Evolutionary conservation across 2,797 vertebrate species (phyloP).

Genomic region (Phoebastria nigripes): DNA sequence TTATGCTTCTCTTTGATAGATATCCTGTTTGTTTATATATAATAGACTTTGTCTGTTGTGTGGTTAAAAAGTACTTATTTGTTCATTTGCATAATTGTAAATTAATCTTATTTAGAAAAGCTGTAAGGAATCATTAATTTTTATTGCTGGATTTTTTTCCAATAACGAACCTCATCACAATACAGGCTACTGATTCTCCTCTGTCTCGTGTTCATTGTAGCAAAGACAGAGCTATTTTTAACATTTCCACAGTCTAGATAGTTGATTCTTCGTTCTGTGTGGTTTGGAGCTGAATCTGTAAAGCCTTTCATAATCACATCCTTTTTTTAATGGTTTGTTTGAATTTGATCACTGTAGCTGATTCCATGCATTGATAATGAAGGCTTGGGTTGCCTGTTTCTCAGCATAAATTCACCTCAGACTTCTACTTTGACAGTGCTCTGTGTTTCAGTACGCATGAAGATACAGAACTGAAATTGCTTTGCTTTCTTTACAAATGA

Average conservation of each 20-base stretch:
- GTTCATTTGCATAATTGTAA: slow-evolving; percentile 29
- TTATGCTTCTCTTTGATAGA: not conserved
- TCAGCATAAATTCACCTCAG: slow-evolving; percentile 77
- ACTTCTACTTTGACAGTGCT: slow-evolving; percentile 76
- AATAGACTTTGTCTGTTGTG: not conserved
- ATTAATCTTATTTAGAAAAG: slow-evolving; percentile 32
- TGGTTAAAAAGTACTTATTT: slow-evolving; percentile 9
- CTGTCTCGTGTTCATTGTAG: slow-evolving; percentile 72
- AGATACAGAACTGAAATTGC: slow-evolving; percentile 80
- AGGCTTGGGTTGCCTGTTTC: slow-evolving; percentile 77
- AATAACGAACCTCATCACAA: slow-evolving; percentile 46
- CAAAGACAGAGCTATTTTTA: slow-evolving; percentile 81
- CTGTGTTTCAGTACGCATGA: slow-evolving; percentile 67
- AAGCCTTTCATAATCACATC: slow-evolving; percentile 74
- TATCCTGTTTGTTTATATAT: not conserved
- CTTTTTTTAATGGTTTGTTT: slow-evolving; percentile 62
- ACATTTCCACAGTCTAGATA: slow-evolving; percentile 72
- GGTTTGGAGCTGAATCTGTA: slow-evolving; percentile 73
- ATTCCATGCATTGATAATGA: slow-evolving; percentile 82
- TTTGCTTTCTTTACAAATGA: slow-evolving; percentile 83
- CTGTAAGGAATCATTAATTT: slow-evolving; percentile 60
- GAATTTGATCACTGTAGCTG: slow-evolving; percentile 79
- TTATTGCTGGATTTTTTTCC: slow-evolving; percentile 36
- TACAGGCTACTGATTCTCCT: slow-evolving; percentile 69
- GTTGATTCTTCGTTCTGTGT: slow-evolving; percentile 73